Evolutionary conservation across 35 echinoderm and acorn worm genomes (phyloP), one percentile per base, ranked within the genome.

Genomic region (Lytechinus pictus): DNA sequence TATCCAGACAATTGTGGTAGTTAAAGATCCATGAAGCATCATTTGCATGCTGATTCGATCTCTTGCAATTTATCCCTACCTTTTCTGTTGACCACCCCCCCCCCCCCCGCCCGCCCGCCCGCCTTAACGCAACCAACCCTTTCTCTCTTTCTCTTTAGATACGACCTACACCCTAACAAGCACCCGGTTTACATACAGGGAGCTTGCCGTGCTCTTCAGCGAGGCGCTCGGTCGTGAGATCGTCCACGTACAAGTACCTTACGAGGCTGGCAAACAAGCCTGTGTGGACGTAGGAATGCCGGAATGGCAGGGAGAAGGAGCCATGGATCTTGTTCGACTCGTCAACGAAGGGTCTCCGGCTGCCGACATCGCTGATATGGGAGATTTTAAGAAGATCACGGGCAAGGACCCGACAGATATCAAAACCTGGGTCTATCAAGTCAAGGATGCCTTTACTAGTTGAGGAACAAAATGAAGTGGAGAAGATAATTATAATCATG

Each of bases 351-450:
- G 27, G 5, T 53, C 86, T 11, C 95, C 95, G 8, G 29, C 19
- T 14, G 88, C 27, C 56, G 61, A 87, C 24, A 33, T 86, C 86
- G 95, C 92, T 8, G 55, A 96, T 29, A 24, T 89, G 53, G 95
- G 92, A 27, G 95, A 96, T 87, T 96, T 52, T 57, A 96, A 94
- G 61, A 87, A 28, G 27, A 94, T 96, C 27, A 96, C 95, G 19
- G 92, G 95, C 13, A 66, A 94, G 57, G 95, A 96, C 16, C 92
- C 57, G 52, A 90, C 88, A 21, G 88, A 90, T 52, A 52, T 90
- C 29, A 90, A 52, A 33, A 90, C 52, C 52, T 90, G 88, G 88
- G 88, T 90, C 16, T 0, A 44, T 9, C 33, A 54, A 9, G 88
- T 90, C 88, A 94, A 94, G n/a, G 66, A 24, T 79, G 66, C 66